Evolutionary conservation across 2,113 vertebrate genomes (phyloP).

Genomic region (Cervus canadensis): DNA sequence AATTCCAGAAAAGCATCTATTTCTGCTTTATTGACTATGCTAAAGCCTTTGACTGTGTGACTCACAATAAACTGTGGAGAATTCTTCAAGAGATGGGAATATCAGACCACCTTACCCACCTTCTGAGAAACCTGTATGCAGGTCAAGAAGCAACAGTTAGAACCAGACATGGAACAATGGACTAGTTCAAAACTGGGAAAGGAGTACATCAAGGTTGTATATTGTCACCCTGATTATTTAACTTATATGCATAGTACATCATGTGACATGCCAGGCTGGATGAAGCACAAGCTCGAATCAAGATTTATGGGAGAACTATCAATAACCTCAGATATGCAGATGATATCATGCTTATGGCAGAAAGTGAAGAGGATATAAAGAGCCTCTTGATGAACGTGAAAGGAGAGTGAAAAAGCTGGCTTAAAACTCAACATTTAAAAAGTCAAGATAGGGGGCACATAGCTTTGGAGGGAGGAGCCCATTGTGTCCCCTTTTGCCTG

Average conservation of each 20-base stretch:
- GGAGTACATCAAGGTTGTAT: neutral
- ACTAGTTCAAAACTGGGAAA: neutral
- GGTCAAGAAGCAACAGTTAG: neutral
- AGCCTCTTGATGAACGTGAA: neutral
- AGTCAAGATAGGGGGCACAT: neutral
- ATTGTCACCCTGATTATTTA: neutral
- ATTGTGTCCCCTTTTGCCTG: no score
- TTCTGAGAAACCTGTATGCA: neutral
- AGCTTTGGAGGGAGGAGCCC: no score
- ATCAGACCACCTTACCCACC: neutral
- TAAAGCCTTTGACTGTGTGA: neutral
- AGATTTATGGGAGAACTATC: neutral
- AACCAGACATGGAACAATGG: neutral
- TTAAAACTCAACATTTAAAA: neutral
- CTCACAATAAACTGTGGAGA: neutral
- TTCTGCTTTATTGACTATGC: neutral
- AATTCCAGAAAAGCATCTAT: neutral
- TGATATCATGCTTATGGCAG: neutral
- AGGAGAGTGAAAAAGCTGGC: neutral
- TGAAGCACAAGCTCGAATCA: neutral
- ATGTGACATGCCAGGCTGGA: neutral
- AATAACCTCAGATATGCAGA: neutral
- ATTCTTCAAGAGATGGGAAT: neutral
- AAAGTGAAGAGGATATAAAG: neutral
- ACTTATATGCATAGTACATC: neutral